phyloP scores from a whole-genome alignment of 2,797 vertebrate genomes.

The Crypturellus tataupa region DNA sequence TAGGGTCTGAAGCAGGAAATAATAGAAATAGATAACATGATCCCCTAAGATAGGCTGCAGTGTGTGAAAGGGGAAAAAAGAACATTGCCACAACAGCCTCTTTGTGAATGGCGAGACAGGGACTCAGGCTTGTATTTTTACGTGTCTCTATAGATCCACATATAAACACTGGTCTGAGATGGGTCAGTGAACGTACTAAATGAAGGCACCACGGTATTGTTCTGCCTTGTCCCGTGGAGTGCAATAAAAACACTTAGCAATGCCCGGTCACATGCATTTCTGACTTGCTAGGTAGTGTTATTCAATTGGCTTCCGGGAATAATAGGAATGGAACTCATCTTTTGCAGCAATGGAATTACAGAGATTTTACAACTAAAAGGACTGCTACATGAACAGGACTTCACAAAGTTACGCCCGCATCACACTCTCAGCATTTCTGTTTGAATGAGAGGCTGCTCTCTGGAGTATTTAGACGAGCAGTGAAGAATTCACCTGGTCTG shows the following conservation, averaged over 20 bases:
- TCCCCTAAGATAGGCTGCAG: slow-evolving; percentile 27
- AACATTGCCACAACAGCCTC: slow-evolving; percentile 20
- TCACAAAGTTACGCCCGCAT: neutral
- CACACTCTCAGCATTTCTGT: neutral
- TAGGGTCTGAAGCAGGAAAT: slow-evolving; percentile 29
- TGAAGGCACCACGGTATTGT: slow-evolving; percentile 43
- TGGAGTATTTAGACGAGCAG: neutral
- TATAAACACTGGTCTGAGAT: slow-evolving; percentile 42
- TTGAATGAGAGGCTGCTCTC: slow-evolving; percentile 27
- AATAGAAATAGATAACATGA: slow-evolving; percentile 51
- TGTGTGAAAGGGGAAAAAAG: slow-evolving; percentile 38
- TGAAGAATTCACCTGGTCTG: neutral
- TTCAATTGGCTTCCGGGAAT: slow-evolving; percentile 31
- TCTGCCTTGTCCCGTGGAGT: slow-evolving; percentile 48
- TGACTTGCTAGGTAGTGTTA: slow-evolving; percentile 29
- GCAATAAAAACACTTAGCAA: slow-evolving; percentile 47
- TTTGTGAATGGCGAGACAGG: slow-evolving; percentile 64
- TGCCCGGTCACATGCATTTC: slow-evolving; percentile 41
- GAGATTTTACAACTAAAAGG: neutral
- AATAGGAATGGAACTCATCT: neutral
- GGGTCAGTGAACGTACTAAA: slow-evolving; percentile 58
- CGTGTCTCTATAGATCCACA: neutral
- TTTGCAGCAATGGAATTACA: neutral
- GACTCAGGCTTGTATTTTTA: slow-evolving; percentile 49
- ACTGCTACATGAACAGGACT: neutral